Evolutionary conservation across 2,797 vertebrate species (phyloP), one percentile per base, ranked within the genome.

Genomic region (Macrochelys suwanniensis): DNA sequence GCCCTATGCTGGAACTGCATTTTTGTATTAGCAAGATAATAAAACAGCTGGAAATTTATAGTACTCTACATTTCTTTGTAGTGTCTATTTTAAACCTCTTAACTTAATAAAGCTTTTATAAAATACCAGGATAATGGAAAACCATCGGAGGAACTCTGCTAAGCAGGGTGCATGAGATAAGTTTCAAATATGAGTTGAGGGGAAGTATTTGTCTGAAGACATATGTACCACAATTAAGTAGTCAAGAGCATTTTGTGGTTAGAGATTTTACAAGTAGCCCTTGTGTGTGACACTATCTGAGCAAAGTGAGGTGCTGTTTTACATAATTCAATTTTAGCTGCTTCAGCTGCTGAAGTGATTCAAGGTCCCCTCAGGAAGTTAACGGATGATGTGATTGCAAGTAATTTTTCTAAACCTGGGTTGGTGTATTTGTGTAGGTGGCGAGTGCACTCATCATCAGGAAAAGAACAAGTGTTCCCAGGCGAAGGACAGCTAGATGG

Each of bases 121-220:
- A 93, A 96, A 91, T 86, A 78, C 84, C 54, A 53, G 45, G 33
- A 77, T 54, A 86, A 89, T 79, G 89, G 82, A 93, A 89, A 95
- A 56, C 0, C 19, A 82, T 68, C 12, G 74, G 28, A 86, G 80
- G 13, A 80, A 3, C 19, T 95, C 74, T 84, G 84, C 74, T 56
- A 78, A 33, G 51, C 19, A 87, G 61, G 68, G 28, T 23, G 2
- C 8, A 87, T 33, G 10, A 91, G 93, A 87, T 21, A 21, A 78
- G 5, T 84, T 93, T 90, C 65, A 84, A 92, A 91, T 68, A 76
- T 25, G 33, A 28, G 11, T 26, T 57, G 21, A 92, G 5, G 13
- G 84, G 82, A 86, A 95, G 59, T 92, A 7, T 74, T 92, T 90
- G 90, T 93, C 56, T 85, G 61, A 78, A 87, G 23, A 49, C 28